These are phyloP conservation scores for Protaetia brevitarsis DNA, from an alignment of 1,140 invertebrate species.

Conservation along the genomic window DNA sequence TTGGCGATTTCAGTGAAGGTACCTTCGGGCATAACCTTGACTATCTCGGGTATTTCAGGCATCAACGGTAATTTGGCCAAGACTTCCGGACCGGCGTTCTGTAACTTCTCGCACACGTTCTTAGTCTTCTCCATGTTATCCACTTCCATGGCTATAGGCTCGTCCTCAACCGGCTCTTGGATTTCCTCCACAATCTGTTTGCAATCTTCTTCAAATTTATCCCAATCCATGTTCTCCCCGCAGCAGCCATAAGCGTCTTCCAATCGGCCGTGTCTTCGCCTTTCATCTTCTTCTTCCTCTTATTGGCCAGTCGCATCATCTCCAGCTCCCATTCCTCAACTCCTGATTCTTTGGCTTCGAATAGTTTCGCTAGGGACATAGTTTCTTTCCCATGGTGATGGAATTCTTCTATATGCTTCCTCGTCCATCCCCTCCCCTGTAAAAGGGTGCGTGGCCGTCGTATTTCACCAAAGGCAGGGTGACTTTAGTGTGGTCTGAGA, in stretches of 20 bases:
- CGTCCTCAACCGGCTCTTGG: conserved; percentile 42
- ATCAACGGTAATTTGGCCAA: conserved; percentile 58
- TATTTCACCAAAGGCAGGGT: conserved; percentile 66
- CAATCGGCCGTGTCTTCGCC: conserved; percentile 44
- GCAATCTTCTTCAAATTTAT: conserved; percentile 50
- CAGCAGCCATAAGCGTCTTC: conserved; percentile 41
- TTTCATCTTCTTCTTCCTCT: conserved; percentile 47
- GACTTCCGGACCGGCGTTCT: conserved; percentile 52
- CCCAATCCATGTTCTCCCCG: conserved; percentile 46
- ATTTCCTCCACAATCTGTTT: conserved; percentile 43
- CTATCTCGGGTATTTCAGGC: conserved; percentile 60
- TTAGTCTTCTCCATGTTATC: conserved; percentile 56
- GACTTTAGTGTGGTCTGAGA: conserved; percentile 67
- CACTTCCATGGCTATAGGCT: conserved; percentile 48
- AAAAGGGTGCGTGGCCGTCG: conserved; percentile 56
- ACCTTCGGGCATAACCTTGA: conserved; percentile 61
- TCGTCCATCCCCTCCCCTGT: conserved; percentile 57
- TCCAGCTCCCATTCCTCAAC: conserved; percentile 57
- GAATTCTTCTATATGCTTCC: conserved; percentile 61
- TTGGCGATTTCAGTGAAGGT: conserved; percentile 57
- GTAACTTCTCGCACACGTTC: conserved; percentile 56
- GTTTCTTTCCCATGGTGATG: conserved; percentile 55
- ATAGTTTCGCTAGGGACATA: conserved; percentile 65
- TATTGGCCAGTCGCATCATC: conserved; percentile 43
- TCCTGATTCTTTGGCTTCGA: conserved; percentile 70